A percentile compares a stretch with the other conserved stretches of the same genome.
Conservation (phyloP, 2,797 vertebrate genomes). For the Rhynchotus rufescens region DNA sequence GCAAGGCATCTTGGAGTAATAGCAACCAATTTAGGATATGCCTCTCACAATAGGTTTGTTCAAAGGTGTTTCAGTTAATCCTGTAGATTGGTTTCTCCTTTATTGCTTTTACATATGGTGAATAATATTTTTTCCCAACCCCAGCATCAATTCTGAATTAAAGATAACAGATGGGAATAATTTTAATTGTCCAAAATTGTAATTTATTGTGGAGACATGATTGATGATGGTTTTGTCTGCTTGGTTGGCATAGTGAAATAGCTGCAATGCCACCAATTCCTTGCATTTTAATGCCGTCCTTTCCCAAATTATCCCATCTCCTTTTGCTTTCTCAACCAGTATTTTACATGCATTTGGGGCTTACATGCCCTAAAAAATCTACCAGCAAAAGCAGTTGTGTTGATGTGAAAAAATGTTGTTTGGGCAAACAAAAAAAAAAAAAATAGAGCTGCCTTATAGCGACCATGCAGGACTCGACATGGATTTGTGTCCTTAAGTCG, state of each 20-base stretch:
- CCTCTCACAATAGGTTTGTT: neutral
- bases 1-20: neutral
- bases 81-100: neutral
- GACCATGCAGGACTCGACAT: neutral
- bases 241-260: neutral
- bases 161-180: neutral
- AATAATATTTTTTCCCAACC: neutral
- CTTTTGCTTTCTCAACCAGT: neutral
- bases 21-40: neutral
- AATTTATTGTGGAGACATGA: neutral
- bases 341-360: neutral
- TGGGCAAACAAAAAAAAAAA: neutral
- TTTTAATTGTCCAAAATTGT: neutral
- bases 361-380: neutral
- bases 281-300: neutral
- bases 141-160: neutral
- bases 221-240: neutral
- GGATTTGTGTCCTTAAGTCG: neutral
- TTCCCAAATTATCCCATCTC: neutral
- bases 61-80: constrained; percentile 2
- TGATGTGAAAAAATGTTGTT: neutral
- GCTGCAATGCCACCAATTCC: neutral
- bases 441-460: neutral
- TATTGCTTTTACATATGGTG: neutral
- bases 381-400: neutral